phyloP scores from a whole-genome alignment of 2,888 invertebrate genomes.

The Synanthedon vespiformis region DNA sequence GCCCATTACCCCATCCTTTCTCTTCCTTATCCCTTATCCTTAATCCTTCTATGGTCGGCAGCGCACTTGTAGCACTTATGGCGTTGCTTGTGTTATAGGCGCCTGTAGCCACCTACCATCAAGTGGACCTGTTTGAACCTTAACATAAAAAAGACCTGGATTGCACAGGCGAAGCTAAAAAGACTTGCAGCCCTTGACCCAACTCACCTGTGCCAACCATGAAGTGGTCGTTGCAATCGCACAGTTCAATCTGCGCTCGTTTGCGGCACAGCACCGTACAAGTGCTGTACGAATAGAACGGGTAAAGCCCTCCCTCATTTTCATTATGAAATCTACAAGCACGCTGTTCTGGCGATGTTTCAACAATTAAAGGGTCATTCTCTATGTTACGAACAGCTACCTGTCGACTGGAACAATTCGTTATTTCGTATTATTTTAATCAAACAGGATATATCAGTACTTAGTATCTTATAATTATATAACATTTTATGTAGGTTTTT shows the following conservation, averaged over 20 bases:
- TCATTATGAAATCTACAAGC: conserved; percentile 79
- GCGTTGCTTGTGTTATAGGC: no score
- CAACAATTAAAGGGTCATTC: conserved; percentile 74
- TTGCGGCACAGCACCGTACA: conserved; percentile 80
- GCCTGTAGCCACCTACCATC: no score
- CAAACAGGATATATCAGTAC: no score
- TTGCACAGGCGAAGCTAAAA: neutral
- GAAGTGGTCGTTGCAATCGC: conserved; percentile 78
- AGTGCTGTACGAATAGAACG: conserved; percentile 78
- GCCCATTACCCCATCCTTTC: no score
- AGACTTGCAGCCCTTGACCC: neutral
- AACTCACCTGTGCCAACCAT: conserved; percentile 73
- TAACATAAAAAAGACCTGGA: no score
- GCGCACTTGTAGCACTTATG: no score
- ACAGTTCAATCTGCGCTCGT: conserved; percentile 69
- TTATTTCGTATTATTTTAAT: no score
- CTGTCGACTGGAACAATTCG: conserved; percentile 45
- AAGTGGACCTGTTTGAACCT: no score
- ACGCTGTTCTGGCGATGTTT: conserved; percentile 73
- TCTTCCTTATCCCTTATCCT: no score
- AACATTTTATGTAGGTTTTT: no score
- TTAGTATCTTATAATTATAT: no score
- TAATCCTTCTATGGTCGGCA: no score
- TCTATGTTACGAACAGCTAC: conserved; percentile 73
- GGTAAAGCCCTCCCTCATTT: conserved; percentile 72